Base-by-base conservation (phyloP, 2,888 invertebrate species). In the Pilophorus perplexus region DNA sequence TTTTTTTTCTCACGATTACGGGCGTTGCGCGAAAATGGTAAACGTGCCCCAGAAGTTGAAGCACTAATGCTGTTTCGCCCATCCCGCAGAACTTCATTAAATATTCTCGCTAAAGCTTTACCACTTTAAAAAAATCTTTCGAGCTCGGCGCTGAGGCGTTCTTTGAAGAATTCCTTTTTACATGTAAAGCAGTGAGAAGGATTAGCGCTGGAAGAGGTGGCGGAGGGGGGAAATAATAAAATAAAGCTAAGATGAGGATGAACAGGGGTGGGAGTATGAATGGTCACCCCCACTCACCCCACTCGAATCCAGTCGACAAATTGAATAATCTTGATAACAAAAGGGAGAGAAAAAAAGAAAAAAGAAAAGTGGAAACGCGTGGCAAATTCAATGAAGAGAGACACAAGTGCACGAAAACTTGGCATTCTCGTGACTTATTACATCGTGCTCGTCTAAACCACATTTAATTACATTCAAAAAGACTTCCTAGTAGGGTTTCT, bases 281-380 rank as follows among this genome's bases (percentile, higher is more conserved):
- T n/a, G n/a, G n/a, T n/a, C n/a, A n/a, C n/a, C n/a, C n/a, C n/a
- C n/a, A n/a, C n/a, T n/a, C n/a, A n/a, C n/a, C n/a, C n/a, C n/a
- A n/a, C n/a, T n/a, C n/a, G 14, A 23, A 23, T 46, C 46, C 25
- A 46, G 46, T 46, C 46, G 46, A 46, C 46, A 46, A 46, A 46
- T 46, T 46, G 46, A 23, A 46, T 46, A 46, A 46, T 46, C 46
- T 46, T 22, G 46, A 46, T 46, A n/a, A n/a, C n/a, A n/a, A n/a
- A n/a, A n/a, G n/a, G n/a, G n/a, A n/a, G n/a, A n/a, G n/a, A n/a
- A 46, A 46, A 14, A 14, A 46, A 46, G 25, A n/a, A 14, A 23
- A 23, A 20, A 20, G 18, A 14, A 42, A 46, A 23, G 23, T 22
- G 2, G 10, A 46, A 46, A 46, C 23, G 46, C 46, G 46, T 23